These are phyloP conservation scores for Thymelicus lineola DNA, from an alignment of 2,888 invertebrate genomes.

Conservation along the genomic window DNA sequence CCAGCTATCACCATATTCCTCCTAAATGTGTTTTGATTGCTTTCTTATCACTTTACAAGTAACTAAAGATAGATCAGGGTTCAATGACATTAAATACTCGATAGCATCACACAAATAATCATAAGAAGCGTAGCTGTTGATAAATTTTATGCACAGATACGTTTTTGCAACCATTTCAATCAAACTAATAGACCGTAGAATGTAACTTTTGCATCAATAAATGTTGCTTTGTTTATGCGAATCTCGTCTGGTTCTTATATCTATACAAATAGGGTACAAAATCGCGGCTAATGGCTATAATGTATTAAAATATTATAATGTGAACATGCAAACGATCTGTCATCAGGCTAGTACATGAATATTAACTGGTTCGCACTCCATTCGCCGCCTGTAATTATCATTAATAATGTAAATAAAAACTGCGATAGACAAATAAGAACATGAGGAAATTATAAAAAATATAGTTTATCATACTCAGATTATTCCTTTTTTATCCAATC, in stretches of 20 bases:
- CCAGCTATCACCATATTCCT: no score
- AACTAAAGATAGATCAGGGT: background rate
- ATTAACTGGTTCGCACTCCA: slow-evolving; percentile 52
- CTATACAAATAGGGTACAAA: slow-evolving; percentile 1
- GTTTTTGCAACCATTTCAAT: slow-evolving; percentile 29
- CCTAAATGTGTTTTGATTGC: no score
- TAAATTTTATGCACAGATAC: slow-evolving; percentile 7
- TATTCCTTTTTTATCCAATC: background rate
- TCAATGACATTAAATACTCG: slow-evolving; percentile 5
- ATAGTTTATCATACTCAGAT: background rate
- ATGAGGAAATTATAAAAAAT: background rate
- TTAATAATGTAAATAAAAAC: slow-evolving; percentile 40
- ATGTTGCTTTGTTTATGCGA: background rate
- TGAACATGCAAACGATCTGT: slow-evolving; percentile 35
- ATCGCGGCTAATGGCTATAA: slow-evolving; percentile 37
- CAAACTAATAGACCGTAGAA: slow-evolving; percentile 24
- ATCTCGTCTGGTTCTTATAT: slow-evolving; percentile 1
- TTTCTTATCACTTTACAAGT: no score
- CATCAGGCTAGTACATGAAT: slow-evolving; percentile 43
- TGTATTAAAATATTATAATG: slow-evolving; percentile 53
- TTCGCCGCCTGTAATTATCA: slow-evolving; percentile 47
- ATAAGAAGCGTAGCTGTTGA: background rate
- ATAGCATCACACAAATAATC: background rate
- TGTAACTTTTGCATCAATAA: slow-evolving; percentile 13
- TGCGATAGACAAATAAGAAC: slow-evolving; percentile 6